Evolutionary conservation across 1,140 invertebrate genomes (phyloP).

Genomic region (Epicauta chinensis): DNA sequence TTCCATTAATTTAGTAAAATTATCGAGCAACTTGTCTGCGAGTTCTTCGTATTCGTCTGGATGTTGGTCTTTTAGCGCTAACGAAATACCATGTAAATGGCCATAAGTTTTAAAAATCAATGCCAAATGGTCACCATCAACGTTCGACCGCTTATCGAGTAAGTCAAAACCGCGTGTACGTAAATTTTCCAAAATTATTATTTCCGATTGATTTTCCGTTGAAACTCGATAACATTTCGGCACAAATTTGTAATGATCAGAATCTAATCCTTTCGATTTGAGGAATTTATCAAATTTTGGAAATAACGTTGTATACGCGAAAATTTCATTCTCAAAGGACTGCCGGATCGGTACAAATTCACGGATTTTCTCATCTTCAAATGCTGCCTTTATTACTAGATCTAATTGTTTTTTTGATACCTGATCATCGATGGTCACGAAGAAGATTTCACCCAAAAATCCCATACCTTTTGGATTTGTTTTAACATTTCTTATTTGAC

Average conservation of each 20-base stretch:
- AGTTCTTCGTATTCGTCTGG: not conserved
- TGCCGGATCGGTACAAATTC: conserved; percentile 1
- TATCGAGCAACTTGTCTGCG: not conserved
- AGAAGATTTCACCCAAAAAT: conserved; percentile 11
- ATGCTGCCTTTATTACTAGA: conserved; percentile 4
- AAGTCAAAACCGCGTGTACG: not conserved
- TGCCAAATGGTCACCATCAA: not conserved
- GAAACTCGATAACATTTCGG: not conserved
- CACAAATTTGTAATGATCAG: conserved; percentile 17
- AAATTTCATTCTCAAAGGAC: conserved; percentile 6
- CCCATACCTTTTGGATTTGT: conserved; percentile 10
- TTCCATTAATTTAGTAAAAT: not conserved
- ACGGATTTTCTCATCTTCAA: conserved; percentile 6
- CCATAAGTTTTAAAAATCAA: not conserved
- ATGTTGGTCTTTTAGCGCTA: not conserved
- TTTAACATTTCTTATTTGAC: not conserved
- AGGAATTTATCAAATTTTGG: not conserved
- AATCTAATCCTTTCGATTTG: not conserved
- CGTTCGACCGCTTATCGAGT: not conserved
- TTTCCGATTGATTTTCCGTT: not conserved
- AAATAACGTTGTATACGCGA: not conserved
- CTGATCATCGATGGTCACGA: conserved; percentile 2
- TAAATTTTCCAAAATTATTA: conserved; percentile 1
- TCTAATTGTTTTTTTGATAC: not conserved
- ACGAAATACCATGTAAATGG: conserved; percentile 1